Conservation (phyloP, 1,140 invertebrate genomes). For the Camponotus pennsylvanicus region DNA sequence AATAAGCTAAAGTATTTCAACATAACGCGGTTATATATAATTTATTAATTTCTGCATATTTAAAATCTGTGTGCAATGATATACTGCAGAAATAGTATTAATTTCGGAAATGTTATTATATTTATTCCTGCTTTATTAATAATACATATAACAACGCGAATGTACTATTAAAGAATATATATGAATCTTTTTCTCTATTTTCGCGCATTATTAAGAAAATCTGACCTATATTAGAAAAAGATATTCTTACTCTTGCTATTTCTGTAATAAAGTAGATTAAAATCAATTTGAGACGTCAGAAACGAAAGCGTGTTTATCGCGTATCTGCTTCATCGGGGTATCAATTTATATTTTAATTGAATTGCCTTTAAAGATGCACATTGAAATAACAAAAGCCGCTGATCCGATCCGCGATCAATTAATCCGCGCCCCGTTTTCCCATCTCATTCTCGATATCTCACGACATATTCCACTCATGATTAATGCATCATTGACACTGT, state of each 20-base stretch:
- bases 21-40: background rate
- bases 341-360: background rate
- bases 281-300: background rate
- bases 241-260: conserved; percentile 1
- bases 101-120: background rate
- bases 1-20: conserved; percentile 37
- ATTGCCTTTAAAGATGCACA: background rate
- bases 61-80: conserved; percentile 2
- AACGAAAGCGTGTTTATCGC: background rate
- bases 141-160: too few species aligned
- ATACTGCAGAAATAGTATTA: background rate
- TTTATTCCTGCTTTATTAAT: background rate
- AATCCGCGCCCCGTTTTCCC: background rate
- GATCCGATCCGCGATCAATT: background rate
- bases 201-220: background rate
- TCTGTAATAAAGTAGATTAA: background rate
- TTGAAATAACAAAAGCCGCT: background rate
- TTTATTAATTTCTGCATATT: conserved; percentile 41
- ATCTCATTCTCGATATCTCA: background rate
- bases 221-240: background rate
- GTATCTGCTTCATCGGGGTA: background rate
- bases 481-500: conserved; percentile 31
- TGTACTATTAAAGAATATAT: background rate
- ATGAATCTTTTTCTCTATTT: background rate
- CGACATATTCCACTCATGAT: conserved; percentile 26